Conservation (phyloP, 2,797 vertebrate species). For the Rhinoraja longicauda region DNA sequence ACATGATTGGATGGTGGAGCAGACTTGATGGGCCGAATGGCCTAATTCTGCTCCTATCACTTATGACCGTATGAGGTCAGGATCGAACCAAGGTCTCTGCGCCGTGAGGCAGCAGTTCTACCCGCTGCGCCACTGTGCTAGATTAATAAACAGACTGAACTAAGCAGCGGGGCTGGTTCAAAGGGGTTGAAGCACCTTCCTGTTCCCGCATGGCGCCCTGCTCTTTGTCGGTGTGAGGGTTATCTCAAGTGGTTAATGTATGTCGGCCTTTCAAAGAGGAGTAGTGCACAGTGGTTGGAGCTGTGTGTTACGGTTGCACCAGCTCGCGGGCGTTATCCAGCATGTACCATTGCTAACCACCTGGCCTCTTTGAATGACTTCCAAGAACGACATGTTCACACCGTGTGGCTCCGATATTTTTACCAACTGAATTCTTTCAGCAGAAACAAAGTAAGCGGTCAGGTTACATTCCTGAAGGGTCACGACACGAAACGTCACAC, state of each 20-base stretch:
- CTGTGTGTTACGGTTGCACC: neutral
- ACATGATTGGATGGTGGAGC: too few relatives aligned
- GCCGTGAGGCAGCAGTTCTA: too few relatives aligned
- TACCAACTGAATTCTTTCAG: neutral
- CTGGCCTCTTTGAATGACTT: neutral
- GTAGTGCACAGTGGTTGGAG: neutral
- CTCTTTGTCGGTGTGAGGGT: neutral
- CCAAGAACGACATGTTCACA: neutral
- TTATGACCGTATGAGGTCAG: too few relatives aligned
- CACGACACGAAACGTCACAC: too few relatives aligned
- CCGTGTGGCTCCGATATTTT: neutral
- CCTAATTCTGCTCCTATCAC: too few relatives aligned
- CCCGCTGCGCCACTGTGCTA: too few relatives aligned
- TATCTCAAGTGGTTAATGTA: neutral
- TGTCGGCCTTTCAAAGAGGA: neutral
- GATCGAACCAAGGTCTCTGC: too few relatives aligned
- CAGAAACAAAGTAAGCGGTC: neutral
- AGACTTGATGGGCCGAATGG: too few relatives aligned
- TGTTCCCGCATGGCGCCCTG: neutral
- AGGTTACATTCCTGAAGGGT: too few relatives aligned
- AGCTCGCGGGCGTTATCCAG: neutral
- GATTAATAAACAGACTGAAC: too few relatives aligned
- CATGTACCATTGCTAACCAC: neutral
- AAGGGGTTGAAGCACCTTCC: neutral
- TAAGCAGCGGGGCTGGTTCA: neutral